Base-by-base conservation (phyloP, 2,797 vertebrate species). In the Anguilla megastoma region DNA sequence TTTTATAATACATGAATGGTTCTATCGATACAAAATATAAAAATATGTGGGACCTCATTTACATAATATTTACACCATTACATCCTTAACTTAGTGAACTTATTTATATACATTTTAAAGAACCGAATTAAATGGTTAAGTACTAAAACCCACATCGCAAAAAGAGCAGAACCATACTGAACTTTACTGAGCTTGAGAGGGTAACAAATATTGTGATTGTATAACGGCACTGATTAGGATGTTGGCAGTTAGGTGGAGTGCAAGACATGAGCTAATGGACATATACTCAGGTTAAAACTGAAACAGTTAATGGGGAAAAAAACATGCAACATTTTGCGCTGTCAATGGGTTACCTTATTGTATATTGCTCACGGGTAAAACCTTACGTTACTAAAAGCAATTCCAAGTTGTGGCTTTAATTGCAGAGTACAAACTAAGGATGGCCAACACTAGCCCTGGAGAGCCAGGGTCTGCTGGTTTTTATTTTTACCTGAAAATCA, bases 21-120 rank as follows among this genome's bases (percentile, higher is more conserved):
- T 98, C 97, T 97, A 97, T 97, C 96, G 97, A 97, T 98, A 99
- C 97, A 98, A 99, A 99, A 99, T 99, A 99, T 98, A 99, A 98
- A 99, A 99, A 99, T 99, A 99, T 98, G 98, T 97, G 97, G 96
- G 97, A 96, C 97, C 96, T 98, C 97, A 98, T 98, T 99, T 98
- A 98, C 98, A 99, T 96, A 89, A 95, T 98, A 99, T 99, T 96
- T 98, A 98, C 98, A 99, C 95, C 94, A 91, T 94, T 94, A 95
- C 92, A 96, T 97, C 96, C 95, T 98, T 99, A 99, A 99, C 96
- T 99, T 99, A 99, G 94, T 94, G 94, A 97, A 95, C 96, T 96
- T 93, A 94, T 95, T 93, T 95, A 96, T 97, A 92, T 96, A 97
- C 96, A 96, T 66, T 89, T 91, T 90, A 91, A 91, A 95, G 93